phyloP scores from a whole-genome alignment of 2,113 vertebrate genomes.

The Oceanodroma tethys region DNA sequence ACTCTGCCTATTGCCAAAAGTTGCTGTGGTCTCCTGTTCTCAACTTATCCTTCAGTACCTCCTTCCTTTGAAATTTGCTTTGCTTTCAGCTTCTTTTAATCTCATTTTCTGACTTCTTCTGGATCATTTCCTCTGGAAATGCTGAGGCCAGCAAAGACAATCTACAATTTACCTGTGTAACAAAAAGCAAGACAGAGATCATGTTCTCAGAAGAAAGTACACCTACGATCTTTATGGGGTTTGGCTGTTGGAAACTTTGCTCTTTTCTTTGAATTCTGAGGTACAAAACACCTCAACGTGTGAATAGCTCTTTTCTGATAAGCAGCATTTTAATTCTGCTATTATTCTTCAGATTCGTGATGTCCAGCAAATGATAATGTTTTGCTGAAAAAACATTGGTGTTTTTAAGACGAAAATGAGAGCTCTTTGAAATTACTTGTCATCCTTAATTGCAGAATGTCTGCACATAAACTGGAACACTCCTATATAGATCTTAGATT shows the following conservation, averaged over 20 bases:
- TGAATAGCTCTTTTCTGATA: not conserved
- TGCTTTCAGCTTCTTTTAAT: not conserved
- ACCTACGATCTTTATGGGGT: accelerated
- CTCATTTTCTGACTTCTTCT: not conserved
- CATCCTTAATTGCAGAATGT: not conserved
- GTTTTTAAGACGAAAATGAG: not conserved
- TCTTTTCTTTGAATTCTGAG: not conserved
- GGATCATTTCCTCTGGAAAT: not conserved
- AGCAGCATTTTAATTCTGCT: not conserved
- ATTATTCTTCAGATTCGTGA: not conserved
- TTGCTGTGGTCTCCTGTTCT: not conserved
- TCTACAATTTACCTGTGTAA: not conserved
- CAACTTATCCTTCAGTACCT: not conserved
- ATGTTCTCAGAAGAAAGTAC: not conserved
- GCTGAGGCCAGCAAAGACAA: not conserved
- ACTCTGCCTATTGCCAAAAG: not conserved
- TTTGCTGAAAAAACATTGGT: not conserved
- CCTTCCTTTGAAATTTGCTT: not conserved
- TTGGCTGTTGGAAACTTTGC: not conserved
- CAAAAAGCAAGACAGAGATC: not conserved
- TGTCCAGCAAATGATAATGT: not conserved
- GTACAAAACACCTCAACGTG: not conserved
- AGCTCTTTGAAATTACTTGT: not conserved
- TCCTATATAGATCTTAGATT: not conserved
- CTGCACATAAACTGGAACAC: not conserved